Percentiles rank a stretch among this genome's conserved stretches.
Conservation (phyloP, 2,113 vertebrate species). For the chimpanzee (Pan troglodytes) region NHGRI_mPanTro3-v2.1_pri NC_072407.2:37331501-37332000, state of each 20-base stretch:
- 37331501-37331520: background rate
- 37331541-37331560: background rate
- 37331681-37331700: background rate
- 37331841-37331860: background rate
- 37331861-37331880: background rate
- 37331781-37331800: background rate
- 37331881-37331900: background rate
- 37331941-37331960: background rate
- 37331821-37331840: background rate
- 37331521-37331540: background rate
- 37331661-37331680: too few species aligned
- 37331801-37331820: background rate
- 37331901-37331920: conserved; percentile 12
- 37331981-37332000: background rate
- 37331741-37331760: background rate
- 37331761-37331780: background rate
- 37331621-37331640: background rate
- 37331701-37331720: background rate
- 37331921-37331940: background rate
- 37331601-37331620: background rate
- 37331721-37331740: background rate
- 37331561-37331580: background rate
- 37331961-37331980: background rate
- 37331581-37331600: background rate
- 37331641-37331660: too few species aligned